Evolutionary conservation across 2,797 vertebrate species (phyloP).

Genomic region (Echiichthys vipera): DNA sequence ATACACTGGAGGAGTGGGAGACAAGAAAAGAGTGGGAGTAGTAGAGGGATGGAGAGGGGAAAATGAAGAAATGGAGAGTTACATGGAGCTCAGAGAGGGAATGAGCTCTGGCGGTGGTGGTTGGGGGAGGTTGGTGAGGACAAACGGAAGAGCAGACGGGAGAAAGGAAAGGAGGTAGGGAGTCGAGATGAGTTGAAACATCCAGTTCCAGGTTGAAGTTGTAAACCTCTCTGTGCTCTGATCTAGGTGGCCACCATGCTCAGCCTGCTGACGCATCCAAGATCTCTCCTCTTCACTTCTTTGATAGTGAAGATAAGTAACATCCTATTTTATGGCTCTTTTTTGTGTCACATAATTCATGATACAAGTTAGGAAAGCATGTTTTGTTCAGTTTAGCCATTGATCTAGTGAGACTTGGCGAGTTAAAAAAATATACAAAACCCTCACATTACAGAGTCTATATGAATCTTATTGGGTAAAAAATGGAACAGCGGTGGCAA

Average conservation of each 20-base stretch:
- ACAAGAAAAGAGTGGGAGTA: slow-evolving; percentile 77
- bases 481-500: slow-evolving; percentile 15
- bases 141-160: slow-evolving; percentile 57
- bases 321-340: slow-evolving; percentile 70
- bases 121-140: slow-evolving; percentile 39
- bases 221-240: slow-evolving; percentile 83
- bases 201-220: slow-evolving; percentile 81
- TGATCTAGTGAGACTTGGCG: slow-evolving; percentile 27
- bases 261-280: slow-evolving; percentile 62
- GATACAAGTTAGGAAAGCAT: slow-evolving; percentile 37
- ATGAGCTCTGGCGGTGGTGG: slow-evolving; percentile 27
- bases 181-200: slow-evolving; percentile 76
- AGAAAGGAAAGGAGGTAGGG: slow-evolving; percentile 70
- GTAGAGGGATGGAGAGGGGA: slow-evolving; percentile 14
- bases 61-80: slow-evolving; percentile 56
- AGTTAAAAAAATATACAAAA: slow-evolving; percentile 35
- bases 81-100: slow-evolving; percentile 52
- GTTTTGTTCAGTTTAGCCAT: slow-evolving; percentile 23
- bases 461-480: slow-evolving; percentile 19
- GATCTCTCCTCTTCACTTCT: slow-evolving; percentile 52
- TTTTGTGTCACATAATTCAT: slow-evolving; percentile 64
- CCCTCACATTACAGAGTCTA: slow-evolving; percentile 10
- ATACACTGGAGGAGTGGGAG: slow-evolving; percentile 80
- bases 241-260: slow-evolving; percentile 83
- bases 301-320: slow-evolving; percentile 73